Evolutionary conservation across 1,140 invertebrate species (phyloP).

Genomic region (Phymastichus coffea): DNA sequence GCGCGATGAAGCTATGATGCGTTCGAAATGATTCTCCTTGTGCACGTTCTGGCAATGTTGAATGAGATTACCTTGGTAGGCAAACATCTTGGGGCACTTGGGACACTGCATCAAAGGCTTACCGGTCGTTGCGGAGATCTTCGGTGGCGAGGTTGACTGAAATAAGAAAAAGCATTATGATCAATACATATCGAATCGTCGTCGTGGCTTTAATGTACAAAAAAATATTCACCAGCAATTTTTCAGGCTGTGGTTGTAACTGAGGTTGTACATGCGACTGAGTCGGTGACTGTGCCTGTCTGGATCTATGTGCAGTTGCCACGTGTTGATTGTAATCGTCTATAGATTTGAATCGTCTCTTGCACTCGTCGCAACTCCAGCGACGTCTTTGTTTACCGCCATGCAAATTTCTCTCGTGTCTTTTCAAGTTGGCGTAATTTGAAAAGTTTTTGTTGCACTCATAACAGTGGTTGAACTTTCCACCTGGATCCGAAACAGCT

Average conservation of each 20-base stretch:
- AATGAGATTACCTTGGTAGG: conserved; percentile 40
- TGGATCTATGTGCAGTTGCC: too few species aligned
- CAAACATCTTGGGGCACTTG: conserved; percentile 44
- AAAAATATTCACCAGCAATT: too few species aligned
- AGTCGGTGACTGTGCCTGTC: too few species aligned
- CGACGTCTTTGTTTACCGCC: conserved; percentile 43
- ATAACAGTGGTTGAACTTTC: conserved; percentile 52
- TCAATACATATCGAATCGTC: not conserved
- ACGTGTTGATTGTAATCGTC: conserved; percentile 36
- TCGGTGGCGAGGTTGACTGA: not conserved
- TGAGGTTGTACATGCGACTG: too few species aligned
- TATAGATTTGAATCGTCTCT: conserved; percentile 39
- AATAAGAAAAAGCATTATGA: not conserved
- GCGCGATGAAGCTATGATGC: not conserved
- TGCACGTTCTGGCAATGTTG: conserved; percentile 44
- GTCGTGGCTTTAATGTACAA: not conserved
- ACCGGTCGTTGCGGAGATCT: not conserved
- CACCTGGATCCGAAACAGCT: conserved; percentile 36
- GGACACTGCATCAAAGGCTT: conserved; percentile 38
- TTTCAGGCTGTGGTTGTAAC: too few species aligned
- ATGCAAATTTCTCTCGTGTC: conserved; percentile 62
- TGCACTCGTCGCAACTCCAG: conserved; percentile 54
- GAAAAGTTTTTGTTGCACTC: conserved; percentile 63
- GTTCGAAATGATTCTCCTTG: conserved; percentile 20
- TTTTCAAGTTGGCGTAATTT: conserved; percentile 45